phyloP scores from a whole-genome alignment of 2,113 vertebrate genomes.

The Odobenus rosmarus region DNA sequence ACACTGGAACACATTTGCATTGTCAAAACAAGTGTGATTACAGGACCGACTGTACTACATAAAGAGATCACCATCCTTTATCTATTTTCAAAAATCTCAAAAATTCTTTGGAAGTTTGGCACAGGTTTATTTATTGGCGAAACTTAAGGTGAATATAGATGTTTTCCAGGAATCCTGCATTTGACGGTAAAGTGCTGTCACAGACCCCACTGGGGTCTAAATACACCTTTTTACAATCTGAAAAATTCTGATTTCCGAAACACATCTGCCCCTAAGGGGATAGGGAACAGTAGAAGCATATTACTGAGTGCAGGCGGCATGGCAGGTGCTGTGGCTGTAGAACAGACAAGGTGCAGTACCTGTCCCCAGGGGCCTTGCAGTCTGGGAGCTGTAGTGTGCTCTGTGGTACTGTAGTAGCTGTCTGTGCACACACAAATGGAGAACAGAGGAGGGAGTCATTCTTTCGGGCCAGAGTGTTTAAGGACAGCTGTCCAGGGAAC shows the following conservation, averaged over 20 bases:
- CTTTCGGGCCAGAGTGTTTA: not conserved
- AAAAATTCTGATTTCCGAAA: not conserved
- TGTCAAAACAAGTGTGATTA: not conserved
- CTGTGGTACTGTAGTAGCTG: not conserved
- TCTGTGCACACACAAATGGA: not conserved
- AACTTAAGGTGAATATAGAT: not conserved
- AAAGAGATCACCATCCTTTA: not conserved
- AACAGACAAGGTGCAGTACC: not conserved
- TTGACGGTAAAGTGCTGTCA: not conserved
- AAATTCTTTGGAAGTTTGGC: not conserved
- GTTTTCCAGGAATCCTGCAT: not conserved
- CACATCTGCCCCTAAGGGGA: not conserved
- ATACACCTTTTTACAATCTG: not conserved
- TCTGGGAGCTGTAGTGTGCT: fast-evolving
- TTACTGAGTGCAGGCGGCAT: not conserved
- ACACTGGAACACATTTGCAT: not conserved
- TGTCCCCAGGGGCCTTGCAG: not conserved
- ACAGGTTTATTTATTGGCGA: not conserved
- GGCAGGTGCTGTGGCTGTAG: not conserved
- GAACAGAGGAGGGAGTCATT: not conserved
- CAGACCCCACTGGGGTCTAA: not conserved
- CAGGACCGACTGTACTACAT: not conserved
- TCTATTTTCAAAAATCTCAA: not conserved
- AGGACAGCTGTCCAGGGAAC: not conserved
- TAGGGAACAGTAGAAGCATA: fast-evolving